Evolutionary conservation across 2,797 vertebrate species (phyloP).

Genomic region (Spizella passerina): DNA sequence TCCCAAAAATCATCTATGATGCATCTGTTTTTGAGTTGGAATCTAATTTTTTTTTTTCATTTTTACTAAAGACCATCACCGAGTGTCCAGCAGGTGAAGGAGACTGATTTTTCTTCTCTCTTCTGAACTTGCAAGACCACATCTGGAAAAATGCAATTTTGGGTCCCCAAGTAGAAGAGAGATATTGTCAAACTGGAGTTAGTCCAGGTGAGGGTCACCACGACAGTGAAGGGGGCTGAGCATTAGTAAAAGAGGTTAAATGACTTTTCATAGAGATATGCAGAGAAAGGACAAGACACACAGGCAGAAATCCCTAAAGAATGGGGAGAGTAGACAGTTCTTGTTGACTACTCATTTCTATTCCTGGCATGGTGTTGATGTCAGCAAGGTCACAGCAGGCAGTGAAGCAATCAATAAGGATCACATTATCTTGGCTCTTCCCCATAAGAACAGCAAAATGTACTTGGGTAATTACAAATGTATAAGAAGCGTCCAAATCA

Average conservation of each 20-base stretch:
- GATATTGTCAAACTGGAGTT: neutral
- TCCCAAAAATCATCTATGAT: neutral
- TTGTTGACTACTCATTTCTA: conserved; percentile 50
- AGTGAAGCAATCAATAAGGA: neutral
- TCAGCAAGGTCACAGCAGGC: conserved; percentile 35
- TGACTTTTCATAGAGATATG: neutral
- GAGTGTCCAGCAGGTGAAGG: neutral
- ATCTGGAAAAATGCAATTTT: neutral
- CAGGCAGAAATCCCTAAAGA: neutral
- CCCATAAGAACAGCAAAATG: neutral
- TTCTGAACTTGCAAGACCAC: neutral
- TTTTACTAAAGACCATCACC: neutral
- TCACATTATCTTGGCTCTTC: neutral
- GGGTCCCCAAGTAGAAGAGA: neutral
- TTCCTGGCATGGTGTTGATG: neutral
- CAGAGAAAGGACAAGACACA: neutral
- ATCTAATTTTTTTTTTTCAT: neutral
- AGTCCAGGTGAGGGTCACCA: neutral
- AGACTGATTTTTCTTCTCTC: neutral
- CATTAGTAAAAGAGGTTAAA: neutral
- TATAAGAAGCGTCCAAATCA: neutral
- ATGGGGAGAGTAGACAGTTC: neutral
- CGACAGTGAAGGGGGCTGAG: neutral
- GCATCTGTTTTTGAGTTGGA: neutral
- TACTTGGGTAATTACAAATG: neutral